phyloP scores from a whole-genome alignment of 2,888 invertebrate species.

The Cosmia trapezina region DNA sequence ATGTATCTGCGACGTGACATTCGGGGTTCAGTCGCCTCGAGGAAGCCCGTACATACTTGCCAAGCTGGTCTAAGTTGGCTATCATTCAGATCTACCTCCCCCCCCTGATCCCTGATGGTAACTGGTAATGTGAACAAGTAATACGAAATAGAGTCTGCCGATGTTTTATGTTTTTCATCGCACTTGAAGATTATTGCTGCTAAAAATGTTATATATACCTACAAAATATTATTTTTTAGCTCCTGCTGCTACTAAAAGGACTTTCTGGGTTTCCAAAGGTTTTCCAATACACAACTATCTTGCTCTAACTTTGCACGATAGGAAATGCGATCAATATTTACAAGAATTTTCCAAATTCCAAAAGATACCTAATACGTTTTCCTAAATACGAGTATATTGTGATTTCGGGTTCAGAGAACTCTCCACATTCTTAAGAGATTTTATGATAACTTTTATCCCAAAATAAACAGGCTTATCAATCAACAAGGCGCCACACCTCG shows the following conservation, averaged over 20 bases:
- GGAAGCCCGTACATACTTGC: too few relatives aligned
- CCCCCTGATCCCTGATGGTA: too few relatives aligned
- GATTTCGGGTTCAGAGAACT: slow-evolving; percentile 47
- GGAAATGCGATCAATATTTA: not conserved
- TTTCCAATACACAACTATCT: not conserved
- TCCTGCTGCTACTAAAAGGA: not conserved
- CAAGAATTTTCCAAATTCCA: not conserved
- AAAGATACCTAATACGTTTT: not conserved
- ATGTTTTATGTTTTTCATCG: not conserved
- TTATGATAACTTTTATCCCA: slow-evolving; percentile 53
- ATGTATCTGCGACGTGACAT: too few relatives aligned
- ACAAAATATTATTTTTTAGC: not conserved
- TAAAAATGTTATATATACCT: not conserved
- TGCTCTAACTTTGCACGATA: not conserved
- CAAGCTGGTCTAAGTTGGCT: too few relatives aligned
- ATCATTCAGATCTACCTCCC: too few relatives aligned
- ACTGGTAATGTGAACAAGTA: too few relatives aligned
- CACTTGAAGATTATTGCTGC: not conserved
- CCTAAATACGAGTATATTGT: slow-evolving; percentile 13
- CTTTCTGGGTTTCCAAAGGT: not conserved
- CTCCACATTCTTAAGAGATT: slow-evolving; percentile 14
- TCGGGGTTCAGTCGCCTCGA: not conserved
- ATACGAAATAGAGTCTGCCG: too few relatives aligned
- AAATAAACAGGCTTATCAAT: slow-evolving; percentile 65
- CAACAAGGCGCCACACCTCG: slow-evolving; percentile 52